Evolutionary conservation across 2,888 invertebrate species (phyloP).

Genomic region (Atethmia centrago): DNA sequence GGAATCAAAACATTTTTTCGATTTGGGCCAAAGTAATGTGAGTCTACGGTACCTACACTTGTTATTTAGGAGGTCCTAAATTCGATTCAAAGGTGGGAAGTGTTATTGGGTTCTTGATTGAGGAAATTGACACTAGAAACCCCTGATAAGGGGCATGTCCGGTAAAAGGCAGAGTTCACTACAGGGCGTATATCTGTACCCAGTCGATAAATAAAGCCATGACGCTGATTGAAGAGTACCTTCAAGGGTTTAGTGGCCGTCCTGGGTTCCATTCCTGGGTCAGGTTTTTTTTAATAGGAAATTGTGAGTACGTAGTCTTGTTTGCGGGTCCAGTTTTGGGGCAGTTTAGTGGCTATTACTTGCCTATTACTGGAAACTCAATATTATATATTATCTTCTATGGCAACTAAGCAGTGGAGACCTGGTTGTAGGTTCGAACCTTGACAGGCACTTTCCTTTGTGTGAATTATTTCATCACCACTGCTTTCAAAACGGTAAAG

Average conservation of each 20-base stretch:
- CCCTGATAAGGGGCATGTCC: conserved; percentile 10
- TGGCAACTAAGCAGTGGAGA: too few relatives aligned
- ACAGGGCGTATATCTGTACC: background rate
- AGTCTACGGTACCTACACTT: background rate
- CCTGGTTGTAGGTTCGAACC: too few relatives aligned
- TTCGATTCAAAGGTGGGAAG: background rate
- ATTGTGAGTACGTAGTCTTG: background rate
- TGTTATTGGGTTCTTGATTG: conserved; percentile 32
- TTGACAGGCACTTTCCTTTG: too few relatives aligned
- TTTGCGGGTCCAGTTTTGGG: background rate
- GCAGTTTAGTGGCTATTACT: background rate
- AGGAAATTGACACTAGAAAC: conserved; percentile 23
- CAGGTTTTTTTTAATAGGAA: background rate
- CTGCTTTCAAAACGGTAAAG: too few relatives aligned
- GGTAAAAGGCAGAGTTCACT: conserved; percentile 2
- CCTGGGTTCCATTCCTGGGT: too few relatives aligned
- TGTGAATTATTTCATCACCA: too few relatives aligned
- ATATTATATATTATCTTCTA: too few relatives aligned
- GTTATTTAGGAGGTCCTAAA: conserved; percentile 5
- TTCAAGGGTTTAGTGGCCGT: background rate
- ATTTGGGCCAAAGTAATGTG: too few relatives aligned
- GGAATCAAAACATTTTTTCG: too few relatives aligned
- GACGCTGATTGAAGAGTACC: background rate
- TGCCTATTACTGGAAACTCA: background rate
- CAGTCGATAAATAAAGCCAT: conserved; percentile 8